Percentiles rank a stretch among this genome's conserved stretches.
Evolutionary conservation across 2,888 invertebrate species (phyloP).

Genomic region (Nomada flava): DNA sequence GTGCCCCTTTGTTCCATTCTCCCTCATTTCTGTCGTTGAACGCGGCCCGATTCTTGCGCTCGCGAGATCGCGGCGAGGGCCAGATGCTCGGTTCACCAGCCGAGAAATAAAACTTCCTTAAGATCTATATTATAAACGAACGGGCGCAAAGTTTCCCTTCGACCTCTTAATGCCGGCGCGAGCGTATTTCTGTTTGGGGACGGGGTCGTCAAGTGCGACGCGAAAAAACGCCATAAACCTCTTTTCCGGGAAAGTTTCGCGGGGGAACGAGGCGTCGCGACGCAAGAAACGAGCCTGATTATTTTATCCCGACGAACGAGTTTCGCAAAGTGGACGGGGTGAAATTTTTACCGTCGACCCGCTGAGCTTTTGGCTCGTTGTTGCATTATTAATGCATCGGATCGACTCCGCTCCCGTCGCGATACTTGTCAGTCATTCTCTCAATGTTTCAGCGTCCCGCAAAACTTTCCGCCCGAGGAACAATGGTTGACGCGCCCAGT

Average conservation of each 20-base stretch:
- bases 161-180: neutral
- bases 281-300: conserved; percentile 35
- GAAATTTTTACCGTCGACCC: conserved; percentile 25
- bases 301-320: conserved; percentile 39
- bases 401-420: conserved; percentile 38
- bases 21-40: neutral
- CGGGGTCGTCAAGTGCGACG: conserved; percentile 9
- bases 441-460: conserved; percentile 62
- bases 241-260: conserved; percentile 11
- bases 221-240: conserved; percentile 11
- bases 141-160: neutral
- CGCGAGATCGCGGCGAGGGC: neutral
- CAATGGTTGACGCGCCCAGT: conserved; percentile 56
- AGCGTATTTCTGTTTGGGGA: conserved; percentile 11
- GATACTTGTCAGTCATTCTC: conserved; percentile 41
- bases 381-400: conserved; percentile 64
- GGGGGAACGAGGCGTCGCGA: neutral
- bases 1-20: too few species aligned
- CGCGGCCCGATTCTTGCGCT: too few species aligned
- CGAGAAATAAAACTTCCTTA: neutral
- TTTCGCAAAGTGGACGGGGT: conserved; percentile 7
- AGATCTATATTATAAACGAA: conserved; percentile 21
- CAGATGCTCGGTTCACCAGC: neutral
- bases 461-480: conserved; percentile 62
- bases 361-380: conserved; percentile 40